A percentile compares a stretch with the other conserved stretches of the same genome.
Conservation (phyloP, 2,888 invertebrate species). For the Drosophila robusta region DNA sequence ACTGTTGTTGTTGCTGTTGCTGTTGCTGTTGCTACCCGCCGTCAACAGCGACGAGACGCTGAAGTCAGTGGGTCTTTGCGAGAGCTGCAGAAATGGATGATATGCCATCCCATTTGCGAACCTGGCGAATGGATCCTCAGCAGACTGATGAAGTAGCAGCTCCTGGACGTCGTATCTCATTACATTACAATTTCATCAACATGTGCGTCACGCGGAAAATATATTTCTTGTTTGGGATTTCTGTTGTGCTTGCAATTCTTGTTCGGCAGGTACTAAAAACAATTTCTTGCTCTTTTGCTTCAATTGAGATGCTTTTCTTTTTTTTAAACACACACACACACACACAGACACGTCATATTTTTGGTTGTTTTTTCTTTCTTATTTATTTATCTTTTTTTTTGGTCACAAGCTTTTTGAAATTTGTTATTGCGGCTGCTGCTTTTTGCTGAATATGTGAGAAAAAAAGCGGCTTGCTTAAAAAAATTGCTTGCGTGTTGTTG, state of each 20-base stretch:
- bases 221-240: neutral
- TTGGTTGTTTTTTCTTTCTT: constrained; percentile 1
- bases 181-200: constrained; percentile 84
- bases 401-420: constrained; percentile 31
- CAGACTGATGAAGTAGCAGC: constrained; percentile 85
- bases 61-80: constrained; percentile 94
- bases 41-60: constrained; percentile 96
- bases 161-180: constrained; percentile 86
- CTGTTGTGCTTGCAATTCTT: constrained; percentile 2
- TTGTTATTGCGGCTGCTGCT: constrained; percentile 9
- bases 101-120: constrained; percentile 90
- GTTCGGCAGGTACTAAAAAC: constrained; percentile 31
- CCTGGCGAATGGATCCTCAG: constrained; percentile 86
- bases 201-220: constrained; percentile 71
- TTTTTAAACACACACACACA: constrained; percentile 27
- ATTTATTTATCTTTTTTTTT: neutral
- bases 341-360: constrained; percentile 20
- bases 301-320: neutral
- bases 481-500: constrained; percentile 10
- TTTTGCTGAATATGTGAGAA: neutral
- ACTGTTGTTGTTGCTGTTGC: constrained; percentile 67
- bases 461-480: constrained; percentile 22
- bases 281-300: constrained; percentile 3
- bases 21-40: constrained; percentile 87
- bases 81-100: constrained; percentile 94